Conservation (phyloP, 2,888 invertebrate genomes). For the Pterostichus madidus region DNA sequence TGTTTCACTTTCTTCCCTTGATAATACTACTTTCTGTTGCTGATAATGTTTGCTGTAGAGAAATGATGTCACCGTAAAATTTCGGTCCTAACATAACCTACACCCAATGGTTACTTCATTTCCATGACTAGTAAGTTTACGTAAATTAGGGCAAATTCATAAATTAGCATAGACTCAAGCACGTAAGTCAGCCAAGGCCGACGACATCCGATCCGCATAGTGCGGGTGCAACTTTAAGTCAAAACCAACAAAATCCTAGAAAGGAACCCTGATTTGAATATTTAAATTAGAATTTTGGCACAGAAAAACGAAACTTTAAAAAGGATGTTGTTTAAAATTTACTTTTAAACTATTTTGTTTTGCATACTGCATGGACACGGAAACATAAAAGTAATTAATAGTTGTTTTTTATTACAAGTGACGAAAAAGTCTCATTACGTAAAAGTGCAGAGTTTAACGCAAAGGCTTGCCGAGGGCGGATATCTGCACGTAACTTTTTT, state of each 20-base stretch:
- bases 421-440: no score
- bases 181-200: not conserved
- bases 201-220: not conserved
- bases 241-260: slow-evolving; percentile 10
- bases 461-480: no score
- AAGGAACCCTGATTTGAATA: slow-evolving; percentile 10
- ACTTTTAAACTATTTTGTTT: no score
- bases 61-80: slow-evolving; percentile 11
- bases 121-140: slow-evolving; percentile 11
- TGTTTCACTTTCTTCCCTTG: no score
- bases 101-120: slow-evolving; percentile 17
- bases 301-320: not conserved
- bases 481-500: no score
- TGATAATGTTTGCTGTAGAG: no score
- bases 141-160: slow-evolving; percentile 19
- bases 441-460: no score
- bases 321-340: not conserved
- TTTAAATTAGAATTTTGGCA: slow-evolving; percentile 1
- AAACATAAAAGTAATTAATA: no score
- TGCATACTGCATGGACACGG: no score
- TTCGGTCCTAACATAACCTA: not conserved
- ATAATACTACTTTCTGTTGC: no score
- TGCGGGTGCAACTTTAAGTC: slow-evolving; percentile 7
- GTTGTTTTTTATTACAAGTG: no score
- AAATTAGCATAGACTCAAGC: slow-evolving; percentile 10